A percentile compares a stretch with the other conserved stretches of the same genome.
phyloP scores from a whole-genome alignment of 2,113 vertebrate species.

The Tympanuchus pallidicinctus region DNA sequence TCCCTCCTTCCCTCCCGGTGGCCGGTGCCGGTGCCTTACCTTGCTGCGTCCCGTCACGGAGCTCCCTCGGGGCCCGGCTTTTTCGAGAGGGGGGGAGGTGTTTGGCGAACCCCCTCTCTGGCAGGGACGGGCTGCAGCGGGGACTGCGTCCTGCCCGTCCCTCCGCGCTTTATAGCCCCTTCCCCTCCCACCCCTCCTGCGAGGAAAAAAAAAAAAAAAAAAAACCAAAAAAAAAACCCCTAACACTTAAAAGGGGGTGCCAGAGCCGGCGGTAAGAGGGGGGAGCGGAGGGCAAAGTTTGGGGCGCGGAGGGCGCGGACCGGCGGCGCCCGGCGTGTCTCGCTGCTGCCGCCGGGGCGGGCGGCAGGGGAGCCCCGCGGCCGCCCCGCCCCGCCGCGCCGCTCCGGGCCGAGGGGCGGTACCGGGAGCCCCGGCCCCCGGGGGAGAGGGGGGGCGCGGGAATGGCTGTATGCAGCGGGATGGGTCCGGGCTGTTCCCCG shows the following conservation, averaged over 20 bases:
- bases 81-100: not conserved
- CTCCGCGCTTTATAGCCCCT: constrained; percentile 20
- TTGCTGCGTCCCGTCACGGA: not conserved
- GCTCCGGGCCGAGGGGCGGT: not conserved
- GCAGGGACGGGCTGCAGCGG: not conserved
- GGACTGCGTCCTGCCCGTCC: constrained; percentile 13
- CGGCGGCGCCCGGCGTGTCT: not conserved
- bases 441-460: too few relatives aligned
- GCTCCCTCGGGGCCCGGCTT: not conserved
- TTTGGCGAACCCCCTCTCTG: not conserved
- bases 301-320: not conserved
- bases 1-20: too few relatives aligned
- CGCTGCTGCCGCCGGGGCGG: not conserved
- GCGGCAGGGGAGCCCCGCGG: not conserved
- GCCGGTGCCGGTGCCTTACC: not conserved
- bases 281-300: not conserved
- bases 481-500: too few relatives aligned
- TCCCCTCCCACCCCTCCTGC: not conserved
- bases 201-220: not conserved
- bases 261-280: too few relatives aligned
- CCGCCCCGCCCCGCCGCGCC: not conserved
- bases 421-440: too few relatives aligned
- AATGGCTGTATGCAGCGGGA: too few relatives aligned
- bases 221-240: not conserved
- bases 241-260: too few relatives aligned